phyloP scores from a whole-genome alignment of 2,888 invertebrate species.

The Orthosia incerta region DNA sequence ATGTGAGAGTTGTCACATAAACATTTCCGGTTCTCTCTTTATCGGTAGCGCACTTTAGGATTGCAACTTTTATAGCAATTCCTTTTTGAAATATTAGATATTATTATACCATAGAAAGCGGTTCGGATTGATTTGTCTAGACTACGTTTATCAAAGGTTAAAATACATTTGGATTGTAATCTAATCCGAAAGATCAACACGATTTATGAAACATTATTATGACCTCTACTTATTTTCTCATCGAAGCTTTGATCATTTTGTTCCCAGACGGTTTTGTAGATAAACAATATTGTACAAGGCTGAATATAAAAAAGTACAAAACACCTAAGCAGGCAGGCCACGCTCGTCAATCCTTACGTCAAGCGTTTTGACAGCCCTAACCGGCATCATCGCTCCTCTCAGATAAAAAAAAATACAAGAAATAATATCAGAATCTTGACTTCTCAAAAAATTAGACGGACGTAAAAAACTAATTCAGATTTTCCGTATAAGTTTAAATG shows the following conservation, averaged over 20 bases:
- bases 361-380: conserved; percentile 89
- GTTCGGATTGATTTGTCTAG: conserved; percentile 27
- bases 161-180: conserved; percentile 42
- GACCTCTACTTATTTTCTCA: conserved; percentile 61
- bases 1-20: conserved; percentile 57
- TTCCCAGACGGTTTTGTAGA: conserved; percentile 73
- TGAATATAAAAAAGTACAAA: conserved; percentile 84
- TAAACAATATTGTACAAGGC: conserved; percentile 84
- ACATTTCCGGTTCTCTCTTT: conserved; percentile 44
- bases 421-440: conserved; percentile 70
- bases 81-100: background rate
- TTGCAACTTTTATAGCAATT: background rate
- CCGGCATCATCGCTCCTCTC: conserved; percentile 86
- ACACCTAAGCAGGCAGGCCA: conserved; percentile 77
- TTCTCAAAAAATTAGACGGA: conserved; percentile 62
- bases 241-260: conserved; percentile 61
- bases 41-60: conserved; percentile 4
- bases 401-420: conserved; percentile 77
- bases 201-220: conserved; percentile 43
- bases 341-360: conserved; percentile 90
- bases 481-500: conserved; percentile 53
- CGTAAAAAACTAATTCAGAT: conserved; percentile 62
- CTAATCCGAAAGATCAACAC: conserved; percentile 29
- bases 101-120: background rate
- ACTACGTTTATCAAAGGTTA: conserved; percentile 18